phyloP scores from a whole-genome alignment of 2,113 vertebrate species.

The Actinemys pallida region DNA sequence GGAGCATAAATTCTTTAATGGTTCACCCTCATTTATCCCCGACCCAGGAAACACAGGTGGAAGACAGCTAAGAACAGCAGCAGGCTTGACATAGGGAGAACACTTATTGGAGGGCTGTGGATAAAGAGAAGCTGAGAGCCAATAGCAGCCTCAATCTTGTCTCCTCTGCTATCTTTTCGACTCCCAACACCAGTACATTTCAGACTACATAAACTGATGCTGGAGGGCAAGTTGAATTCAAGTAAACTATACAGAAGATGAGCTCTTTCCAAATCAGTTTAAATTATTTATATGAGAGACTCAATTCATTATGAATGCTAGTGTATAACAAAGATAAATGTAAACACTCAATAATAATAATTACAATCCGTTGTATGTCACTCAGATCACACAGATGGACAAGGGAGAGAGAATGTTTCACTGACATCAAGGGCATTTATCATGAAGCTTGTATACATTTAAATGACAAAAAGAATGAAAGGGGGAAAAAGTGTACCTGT shows the following conservation, averaged over 20 bases:
- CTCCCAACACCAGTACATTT: background rate
- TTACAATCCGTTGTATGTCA: background rate
- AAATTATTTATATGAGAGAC: background rate
- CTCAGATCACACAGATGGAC: background rate
- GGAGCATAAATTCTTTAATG: background rate
- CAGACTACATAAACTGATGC: background rate
- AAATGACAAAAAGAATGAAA: background rate
- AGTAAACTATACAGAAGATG: background rate
- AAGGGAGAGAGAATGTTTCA: background rate
- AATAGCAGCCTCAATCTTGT: background rate
- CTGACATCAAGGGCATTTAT: background rate
- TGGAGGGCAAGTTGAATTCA: background rate
- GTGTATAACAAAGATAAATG: background rate
- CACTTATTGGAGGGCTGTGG: background rate
- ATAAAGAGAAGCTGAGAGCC: background rate
- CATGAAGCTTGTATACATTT: background rate
- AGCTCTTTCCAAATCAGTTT: background rate
- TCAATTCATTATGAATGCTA: background rate
- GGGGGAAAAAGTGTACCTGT: conserved; percentile 76
- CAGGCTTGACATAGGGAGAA: background rate
- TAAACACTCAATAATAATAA: background rate
- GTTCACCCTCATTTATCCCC: background rate
- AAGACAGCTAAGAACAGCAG: background rate
- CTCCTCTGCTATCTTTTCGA: background rate
- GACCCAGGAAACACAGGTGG: background rate